These are phyloP conservation scores for Cyclopterus lumpus DNA, from an alignment of 2,797 vertebrate species.

Conservation along the genomic window DNA sequence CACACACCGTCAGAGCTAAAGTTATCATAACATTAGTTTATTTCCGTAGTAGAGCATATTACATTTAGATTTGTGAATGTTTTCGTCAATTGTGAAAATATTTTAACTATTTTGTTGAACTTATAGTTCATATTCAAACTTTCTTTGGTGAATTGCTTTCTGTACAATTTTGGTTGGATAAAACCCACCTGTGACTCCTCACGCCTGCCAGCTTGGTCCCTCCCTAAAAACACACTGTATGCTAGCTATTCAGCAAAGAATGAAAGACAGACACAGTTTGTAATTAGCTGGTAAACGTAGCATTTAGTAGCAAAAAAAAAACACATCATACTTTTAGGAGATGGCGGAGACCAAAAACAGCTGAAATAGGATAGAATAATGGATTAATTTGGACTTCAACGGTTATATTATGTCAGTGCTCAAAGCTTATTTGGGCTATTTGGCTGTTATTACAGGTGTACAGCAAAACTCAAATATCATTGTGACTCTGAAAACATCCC, in stretches of 20 bases:
- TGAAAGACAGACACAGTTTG: neutral
- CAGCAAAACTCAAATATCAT: neutral
- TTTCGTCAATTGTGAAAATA: no score
- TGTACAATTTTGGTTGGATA: neutral
- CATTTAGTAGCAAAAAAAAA: neutral
- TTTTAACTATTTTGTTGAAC: no score
- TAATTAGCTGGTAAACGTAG: accelerated
- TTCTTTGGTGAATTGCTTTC: neutral
- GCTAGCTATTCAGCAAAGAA: neutral
- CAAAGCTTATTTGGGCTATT: neutral
- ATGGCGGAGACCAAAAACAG: neutral
- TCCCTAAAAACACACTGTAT: neutral
- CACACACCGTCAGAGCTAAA: neutral
- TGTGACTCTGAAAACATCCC: neutral
- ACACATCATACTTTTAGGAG: neutral
- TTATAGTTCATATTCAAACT: no score
- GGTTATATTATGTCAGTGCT: neutral
- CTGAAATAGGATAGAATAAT: neutral
- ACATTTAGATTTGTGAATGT: no score
- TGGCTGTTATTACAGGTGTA: neutral
- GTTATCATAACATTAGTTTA: neutral
- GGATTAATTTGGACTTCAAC: neutral
- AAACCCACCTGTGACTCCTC: neutral
- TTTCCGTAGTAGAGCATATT: no score
- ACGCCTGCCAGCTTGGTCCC: neutral